Evolutionary conservation across 2,797 vertebrate species (phyloP).

Genomic region (Pangasius krempfi): DNA sequence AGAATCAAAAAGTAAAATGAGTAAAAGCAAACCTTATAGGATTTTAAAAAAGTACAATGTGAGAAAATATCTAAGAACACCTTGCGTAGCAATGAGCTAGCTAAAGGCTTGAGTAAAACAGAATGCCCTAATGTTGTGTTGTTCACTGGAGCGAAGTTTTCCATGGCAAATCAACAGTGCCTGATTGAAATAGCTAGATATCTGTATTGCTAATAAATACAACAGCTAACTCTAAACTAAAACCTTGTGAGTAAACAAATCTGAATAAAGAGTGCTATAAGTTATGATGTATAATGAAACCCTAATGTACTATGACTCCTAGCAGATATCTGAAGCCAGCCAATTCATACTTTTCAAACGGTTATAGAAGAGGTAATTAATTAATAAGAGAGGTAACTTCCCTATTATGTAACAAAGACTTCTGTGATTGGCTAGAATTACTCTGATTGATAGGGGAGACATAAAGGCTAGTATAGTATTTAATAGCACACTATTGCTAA

Average conservation of each 20-base stretch:
- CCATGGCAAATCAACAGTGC: not conserved
- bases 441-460: not conserved
- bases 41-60: not conserved
- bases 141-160: not conserved
- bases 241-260: not conserved
- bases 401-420: not conserved
- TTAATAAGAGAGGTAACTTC: not conserved
- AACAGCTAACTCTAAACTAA: not conserved
- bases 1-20: not conserved
- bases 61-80: not conserved
- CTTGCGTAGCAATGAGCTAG: not conserved
- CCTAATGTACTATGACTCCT: too few species aligned
- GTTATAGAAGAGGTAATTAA: not conserved
- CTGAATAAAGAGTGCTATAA: not conserved
- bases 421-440: not conserved
- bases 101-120: not conserved
- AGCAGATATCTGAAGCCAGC: not conserved
- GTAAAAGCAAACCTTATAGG: not conserved
- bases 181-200: not conserved
- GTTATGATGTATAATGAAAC: not conserved
- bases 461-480: not conserved
- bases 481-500: not conserved
- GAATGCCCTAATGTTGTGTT: not conserved
- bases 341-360: not conserved
- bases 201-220: not conserved